Conservation (phyloP, 2,888 invertebrate genomes). For the Campoletis raptor region DNA sequence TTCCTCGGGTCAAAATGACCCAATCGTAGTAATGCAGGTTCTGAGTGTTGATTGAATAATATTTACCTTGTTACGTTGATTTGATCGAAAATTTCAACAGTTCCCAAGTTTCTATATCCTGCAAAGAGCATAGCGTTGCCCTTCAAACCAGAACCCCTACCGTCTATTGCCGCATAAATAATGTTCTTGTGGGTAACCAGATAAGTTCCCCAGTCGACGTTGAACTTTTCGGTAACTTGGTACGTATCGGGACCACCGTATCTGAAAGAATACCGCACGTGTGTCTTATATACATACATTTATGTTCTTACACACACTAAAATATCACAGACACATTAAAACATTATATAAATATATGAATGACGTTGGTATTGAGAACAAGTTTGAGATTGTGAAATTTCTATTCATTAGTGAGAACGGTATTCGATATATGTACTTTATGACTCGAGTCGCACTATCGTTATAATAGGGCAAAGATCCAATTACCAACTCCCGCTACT, state of each 20-base stretch:
- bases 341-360: not conserved
- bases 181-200: conserved; percentile 93
- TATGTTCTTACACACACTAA: not conserved
- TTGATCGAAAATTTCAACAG: conserved; percentile 96
- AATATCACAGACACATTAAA: not conserved
- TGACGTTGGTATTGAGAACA: conserved; percentile 30
- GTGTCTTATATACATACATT: not conserved
- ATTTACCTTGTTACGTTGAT: conserved; percentile 92
- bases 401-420: conserved; percentile 35
- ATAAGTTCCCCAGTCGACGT: conserved; percentile 95
- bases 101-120: conserved; percentile 93
- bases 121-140: conserved; percentile 94
- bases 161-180: conserved; percentile 96
- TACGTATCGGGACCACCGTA: conserved; percentile 97
- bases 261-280: conserved; percentile 84
- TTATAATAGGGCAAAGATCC: conserved; percentile 20
- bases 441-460: conserved; percentile 4
- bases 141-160: conserved; percentile 94
- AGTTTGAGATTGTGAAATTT: conserved; percentile 32
- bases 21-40: not conserved
- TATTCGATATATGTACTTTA: conserved; percentile 15
- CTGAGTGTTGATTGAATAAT: not conserved
- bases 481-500: conserved; percentile 9
- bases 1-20: not conserved
- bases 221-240: conserved; percentile 93